Base-by-base conservation (phyloP, 2,888 invertebrate species). In the Plagodis dolabraria region DNA sequence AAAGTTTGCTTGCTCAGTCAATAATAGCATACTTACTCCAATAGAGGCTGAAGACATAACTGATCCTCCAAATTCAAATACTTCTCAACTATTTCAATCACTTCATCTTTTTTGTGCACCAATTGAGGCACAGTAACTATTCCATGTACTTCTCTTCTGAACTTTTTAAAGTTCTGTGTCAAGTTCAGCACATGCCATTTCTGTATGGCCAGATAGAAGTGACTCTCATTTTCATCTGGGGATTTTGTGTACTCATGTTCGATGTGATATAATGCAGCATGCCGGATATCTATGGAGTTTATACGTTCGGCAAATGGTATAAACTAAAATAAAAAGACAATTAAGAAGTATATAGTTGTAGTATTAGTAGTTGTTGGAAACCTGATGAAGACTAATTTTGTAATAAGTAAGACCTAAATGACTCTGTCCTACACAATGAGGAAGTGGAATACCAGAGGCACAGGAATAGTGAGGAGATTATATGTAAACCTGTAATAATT, bases 161-260 rank as follows among this genome's bases (percentile, higher is more conserved):
- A 97, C 53, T 94, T 93, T 48, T 95, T 94, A 83, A 96, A 98
- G 77, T 96, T 96, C 71, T 97, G 95, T 0, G 98, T 96, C 64
- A 97, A 93, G 87, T 99, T 98, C 33, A 98, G 93, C 2, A 96
- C 96, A 76, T 95, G 95, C 98, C 98, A 99, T 93, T 98, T 98
- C 65, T 95, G 95, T 33, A 98, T 83, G 0, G 97, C 95, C 82
- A 97, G 95, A 72, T 95, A 94, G 82, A 99, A 98, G 80, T 95
- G 96, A 0, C 98, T 97, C 76, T 95, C 95, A 52, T 94, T 90
- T 53, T 95, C 95, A 69, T 95, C 96, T 7, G 95, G 95, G 8
- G 94, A 93, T 67, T 95, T 94, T 56, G 96, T 95, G 82, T 97
- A 95, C 67, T 94, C 94, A 84, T 97, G 97, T 35, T 95, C 95